phyloP scores from a whole-genome alignment of 2,113 vertebrate genomes.

The Phasianus colchicus region DNA sequence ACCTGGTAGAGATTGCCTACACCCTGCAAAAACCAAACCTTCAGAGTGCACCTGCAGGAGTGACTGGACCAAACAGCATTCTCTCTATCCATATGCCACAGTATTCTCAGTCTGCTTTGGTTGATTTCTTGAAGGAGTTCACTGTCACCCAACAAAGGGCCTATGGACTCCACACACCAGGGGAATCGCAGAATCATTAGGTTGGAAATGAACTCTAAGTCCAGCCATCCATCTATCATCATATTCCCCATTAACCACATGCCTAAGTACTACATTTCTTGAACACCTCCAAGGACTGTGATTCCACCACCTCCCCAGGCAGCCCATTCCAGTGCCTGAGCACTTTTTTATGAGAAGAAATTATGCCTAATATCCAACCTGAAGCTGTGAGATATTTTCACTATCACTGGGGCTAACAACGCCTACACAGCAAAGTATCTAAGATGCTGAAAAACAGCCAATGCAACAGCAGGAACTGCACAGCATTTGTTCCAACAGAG shows the following conservation, averaged over 20 bases:
- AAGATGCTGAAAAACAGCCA: not conserved
- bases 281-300: too few species aligned
- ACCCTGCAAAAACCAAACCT: not conserved
- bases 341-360: too few species aligned
- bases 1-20: not conserved
- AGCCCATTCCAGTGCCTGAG: too few species aligned
- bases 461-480: not conserved
- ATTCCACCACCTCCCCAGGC: too few species aligned
- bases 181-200: not conserved
- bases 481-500: not conserved
- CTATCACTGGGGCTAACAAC: not conserved
- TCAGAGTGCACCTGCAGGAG: rapidly evolving
- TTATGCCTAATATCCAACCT: too few species aligned
- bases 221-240: too few species aligned
- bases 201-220: too few species aligned
- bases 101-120: not conserved
- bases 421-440: not conserved
- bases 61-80: not conserved
- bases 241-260: too few species aligned
- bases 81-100: rapidly evolving
- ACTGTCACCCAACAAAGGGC: not conserved
- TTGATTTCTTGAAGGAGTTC: not conserved
- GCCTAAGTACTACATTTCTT: too few species aligned
- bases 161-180: not conserved
- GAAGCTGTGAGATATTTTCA: not conserved